Evolutionary conservation across 1,140 invertebrate genomes (phyloP).

Genomic region (Portunus trituberculatus): DNA sequence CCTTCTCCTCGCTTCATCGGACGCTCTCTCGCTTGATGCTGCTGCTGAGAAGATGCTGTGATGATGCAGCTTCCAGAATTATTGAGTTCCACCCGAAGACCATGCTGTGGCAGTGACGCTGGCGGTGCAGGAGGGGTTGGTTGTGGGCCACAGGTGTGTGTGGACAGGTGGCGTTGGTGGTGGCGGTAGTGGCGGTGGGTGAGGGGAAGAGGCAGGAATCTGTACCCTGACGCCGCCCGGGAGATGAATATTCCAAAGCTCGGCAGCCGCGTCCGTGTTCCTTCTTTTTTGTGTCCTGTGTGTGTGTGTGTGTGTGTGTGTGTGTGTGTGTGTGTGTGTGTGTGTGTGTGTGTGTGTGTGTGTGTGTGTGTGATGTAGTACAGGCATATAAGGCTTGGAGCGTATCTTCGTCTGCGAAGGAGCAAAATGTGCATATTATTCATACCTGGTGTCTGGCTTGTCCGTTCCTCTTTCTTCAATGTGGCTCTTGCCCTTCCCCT

Average conservation of each 20-base stretch:
- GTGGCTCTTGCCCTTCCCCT: neutral
- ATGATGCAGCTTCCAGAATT: neutral
- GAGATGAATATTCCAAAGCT: neutral
- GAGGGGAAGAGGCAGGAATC: neutral
- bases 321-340: conserved; percentile 20
- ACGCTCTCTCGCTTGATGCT: too few species aligned
- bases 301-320: conserved; percentile 6
- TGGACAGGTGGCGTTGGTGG: neutral
- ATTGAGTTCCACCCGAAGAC: neutral
- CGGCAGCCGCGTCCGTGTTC: neutral
- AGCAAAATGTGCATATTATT: neutral
- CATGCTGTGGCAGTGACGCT: too few species aligned
- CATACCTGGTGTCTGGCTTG: neutral
- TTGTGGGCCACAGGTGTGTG: neutral
- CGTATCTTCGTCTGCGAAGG: neutral
- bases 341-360: neutral
- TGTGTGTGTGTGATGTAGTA: neutral
- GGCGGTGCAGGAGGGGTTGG: too few species aligned
- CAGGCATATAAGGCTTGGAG: neutral
- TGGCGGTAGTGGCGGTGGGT: neutral
- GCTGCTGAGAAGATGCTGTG: too few species aligned
- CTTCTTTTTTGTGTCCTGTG: neutral
- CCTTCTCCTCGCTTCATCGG: too few species aligned
- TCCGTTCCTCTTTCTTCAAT: neutral
- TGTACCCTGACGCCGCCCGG: neutral